Conservation (phyloP, 2,888 invertebrate genomes). For the Leucoma salicis region DNA sequence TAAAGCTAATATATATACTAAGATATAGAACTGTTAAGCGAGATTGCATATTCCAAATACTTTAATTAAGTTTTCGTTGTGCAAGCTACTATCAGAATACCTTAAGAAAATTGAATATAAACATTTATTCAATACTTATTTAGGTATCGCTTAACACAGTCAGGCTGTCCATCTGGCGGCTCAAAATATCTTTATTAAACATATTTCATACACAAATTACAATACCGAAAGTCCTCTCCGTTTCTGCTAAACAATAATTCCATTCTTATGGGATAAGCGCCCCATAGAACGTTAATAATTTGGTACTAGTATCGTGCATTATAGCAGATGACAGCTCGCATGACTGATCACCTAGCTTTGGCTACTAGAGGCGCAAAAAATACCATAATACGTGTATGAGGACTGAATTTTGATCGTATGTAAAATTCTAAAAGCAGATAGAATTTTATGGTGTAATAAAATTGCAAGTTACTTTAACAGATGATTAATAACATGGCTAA, state of each 20-base stretch:
- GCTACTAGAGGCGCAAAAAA: slow-evolving; percentile 32
- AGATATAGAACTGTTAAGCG: no score
- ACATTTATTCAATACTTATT: no score
- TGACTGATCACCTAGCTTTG: slow-evolving; percentile 52
- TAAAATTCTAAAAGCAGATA: not conserved
- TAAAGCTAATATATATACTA: no score
- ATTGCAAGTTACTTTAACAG: not conserved
- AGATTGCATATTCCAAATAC: no score
- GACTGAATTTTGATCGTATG: slow-evolving; percentile 13
- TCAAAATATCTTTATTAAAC: not conserved
- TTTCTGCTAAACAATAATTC: slow-evolving; percentile 30
- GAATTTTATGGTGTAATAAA: not conserved
- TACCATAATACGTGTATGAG: slow-evolving; percentile 12
- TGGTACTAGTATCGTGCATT: slow-evolving; percentile 57
- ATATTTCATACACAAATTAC: slow-evolving; percentile 1
- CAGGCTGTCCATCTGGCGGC: not conserved
- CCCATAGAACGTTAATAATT: slow-evolving; percentile 53
- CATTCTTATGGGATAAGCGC: slow-evolving; percentile 21
- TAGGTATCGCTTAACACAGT: no score
- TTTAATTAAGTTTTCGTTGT: no score
- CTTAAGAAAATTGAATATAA: no score
- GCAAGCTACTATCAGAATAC: no score
- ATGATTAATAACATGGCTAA: no score
- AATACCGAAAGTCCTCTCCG: slow-evolving; percentile 6
- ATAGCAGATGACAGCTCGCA: slow-evolving; percentile 50